Evolutionary conservation across 2,113 vertebrate genomes (phyloP).

Genomic region (Mirounga angustirostris): DNA sequence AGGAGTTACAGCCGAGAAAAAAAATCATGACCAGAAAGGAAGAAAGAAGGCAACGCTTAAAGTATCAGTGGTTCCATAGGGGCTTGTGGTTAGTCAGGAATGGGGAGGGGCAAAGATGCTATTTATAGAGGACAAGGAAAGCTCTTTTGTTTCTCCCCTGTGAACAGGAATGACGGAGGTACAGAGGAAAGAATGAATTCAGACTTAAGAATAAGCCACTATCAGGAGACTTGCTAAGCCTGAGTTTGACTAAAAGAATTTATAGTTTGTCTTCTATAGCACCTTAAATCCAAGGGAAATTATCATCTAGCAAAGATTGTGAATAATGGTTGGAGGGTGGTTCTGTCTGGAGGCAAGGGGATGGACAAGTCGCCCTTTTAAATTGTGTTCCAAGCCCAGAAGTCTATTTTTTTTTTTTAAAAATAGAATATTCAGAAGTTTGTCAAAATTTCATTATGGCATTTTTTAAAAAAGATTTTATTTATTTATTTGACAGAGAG

Average conservation of each 20-base stretch:
- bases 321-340: neutral
- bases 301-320: neutral
- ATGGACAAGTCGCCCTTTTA: neutral
- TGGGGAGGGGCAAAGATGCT: neutral
- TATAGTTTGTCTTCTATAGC: slow-evolving; percentile 22
- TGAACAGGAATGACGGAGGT: neutral
- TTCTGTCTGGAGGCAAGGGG: neutral
- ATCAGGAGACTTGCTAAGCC: slow-evolving; percentile 1
- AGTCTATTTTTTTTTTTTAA: slow-evolving; percentile 1
- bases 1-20: slow-evolving; percentile 74
- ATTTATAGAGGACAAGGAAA: slow-evolving; percentile 5
- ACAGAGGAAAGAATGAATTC: neutral
- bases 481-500: no score
- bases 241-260: neutral
- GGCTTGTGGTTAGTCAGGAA: neutral
- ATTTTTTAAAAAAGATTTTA: neutral
- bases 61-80: neutral
- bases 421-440: slow-evolving; percentile 41
- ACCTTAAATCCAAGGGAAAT: slow-evolving; percentile 21
- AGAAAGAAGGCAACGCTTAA: slow-evolving; percentile 54
- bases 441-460: neutral
- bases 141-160: neutral
- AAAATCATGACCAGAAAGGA: slow-evolving; percentile 63
- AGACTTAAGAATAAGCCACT: neutral
- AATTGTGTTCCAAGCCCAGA: neutral